Evolutionary conservation across 2,888 invertebrate genomes (phyloP), one percentile per base, ranked within the genome.

Genomic region (Hirudinaria manillensis): DNA sequence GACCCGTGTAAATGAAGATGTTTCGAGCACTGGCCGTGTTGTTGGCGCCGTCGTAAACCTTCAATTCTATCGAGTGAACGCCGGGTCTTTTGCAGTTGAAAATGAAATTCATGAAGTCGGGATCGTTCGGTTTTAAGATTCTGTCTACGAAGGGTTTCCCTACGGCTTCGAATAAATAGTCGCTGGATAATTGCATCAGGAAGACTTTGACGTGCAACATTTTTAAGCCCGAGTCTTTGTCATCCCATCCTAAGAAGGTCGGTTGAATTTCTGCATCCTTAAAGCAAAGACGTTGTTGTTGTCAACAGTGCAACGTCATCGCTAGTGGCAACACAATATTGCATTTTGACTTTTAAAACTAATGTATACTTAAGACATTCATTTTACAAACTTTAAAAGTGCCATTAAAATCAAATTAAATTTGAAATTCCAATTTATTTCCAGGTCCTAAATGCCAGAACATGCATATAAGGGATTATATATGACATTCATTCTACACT

Each of bases 41-140:
- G 0, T 70, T 70, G 29, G 75, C 75, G 7, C 56, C 29, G 29
- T 75, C 75, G 24, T 32, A 24, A 27, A 72, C 75, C 19, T 71
- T 75, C 45, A 75, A 70, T 21, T 75, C 75, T 21, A 75, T 75
- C 24, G 75, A 70, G 29, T 75, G 72, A 24, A 75, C 75, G 7
- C 75, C 75, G 10, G 75, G 32, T 24, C 21, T 56, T 24, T 55
- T 75, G 29, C 51, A 56, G 10, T 32, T 72, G 36, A 55, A 73
- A n/a, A 51, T n/a, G 68, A 51, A 61, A 70, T 51, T 67, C 45
- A 67, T 76, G 29, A 61, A 27, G n/a, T 45, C 45, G 1, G 45
- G 45, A 10, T 61, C 61, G 24, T 61, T 61, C 13, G 61, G 61
- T 19, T 13, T 29, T 6, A 61, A 27, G 1, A n/a, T 16, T 61